Evolutionary conservation across 2,113 vertebrate species (phyloP).

Genomic region (Varanus komodoensis): DNA sequence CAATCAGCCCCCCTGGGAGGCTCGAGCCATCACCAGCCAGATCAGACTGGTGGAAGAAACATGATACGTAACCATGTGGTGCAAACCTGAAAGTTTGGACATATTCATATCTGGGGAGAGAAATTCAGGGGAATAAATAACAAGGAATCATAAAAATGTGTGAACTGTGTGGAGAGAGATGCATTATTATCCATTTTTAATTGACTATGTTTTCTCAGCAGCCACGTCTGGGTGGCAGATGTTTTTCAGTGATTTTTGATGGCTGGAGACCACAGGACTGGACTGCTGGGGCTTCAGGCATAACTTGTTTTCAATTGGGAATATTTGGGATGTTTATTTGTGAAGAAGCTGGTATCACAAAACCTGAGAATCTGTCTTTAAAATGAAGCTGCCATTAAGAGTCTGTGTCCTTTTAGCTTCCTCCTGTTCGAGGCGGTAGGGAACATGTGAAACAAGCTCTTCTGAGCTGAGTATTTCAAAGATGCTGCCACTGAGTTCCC

Average conservation of each 20-base stretch:
- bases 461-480: neutral
- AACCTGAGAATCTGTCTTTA: neutral
- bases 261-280: neutral
- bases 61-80: neutral
- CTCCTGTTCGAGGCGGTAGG: neutral
- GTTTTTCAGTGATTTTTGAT: neutral
- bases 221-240: neutral
- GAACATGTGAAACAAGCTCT: neutral
- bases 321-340: neutral
- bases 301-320: neutral
- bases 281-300: neutral
- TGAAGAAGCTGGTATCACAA: neutral
- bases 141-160: neutral
- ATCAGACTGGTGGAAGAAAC: neutral
- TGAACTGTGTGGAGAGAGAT: neutral
- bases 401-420: neutral
- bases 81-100: neutral
- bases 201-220: neutral
- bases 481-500: neutral
- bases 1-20: neutral
- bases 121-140: neutral
- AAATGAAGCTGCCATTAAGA: neutral
- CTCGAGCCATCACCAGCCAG: neutral
- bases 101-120: neutral
- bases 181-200: neutral